Base-by-base conservation (phyloP, 2,113 vertebrate species). In the Ursus arctos region DNA sequence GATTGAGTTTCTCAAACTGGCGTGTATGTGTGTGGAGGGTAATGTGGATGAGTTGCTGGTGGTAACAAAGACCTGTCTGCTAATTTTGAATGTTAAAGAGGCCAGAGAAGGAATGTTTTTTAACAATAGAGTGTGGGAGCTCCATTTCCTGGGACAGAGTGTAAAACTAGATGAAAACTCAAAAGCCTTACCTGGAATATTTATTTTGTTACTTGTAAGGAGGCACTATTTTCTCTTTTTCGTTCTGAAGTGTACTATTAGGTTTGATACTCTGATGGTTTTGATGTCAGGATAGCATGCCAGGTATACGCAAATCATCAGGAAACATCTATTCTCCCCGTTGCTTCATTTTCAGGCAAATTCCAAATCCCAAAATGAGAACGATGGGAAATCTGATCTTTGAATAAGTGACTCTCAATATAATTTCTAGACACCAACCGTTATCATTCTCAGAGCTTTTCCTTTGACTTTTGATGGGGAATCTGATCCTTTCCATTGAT, bases 1-100 rank as follows among this genome's bases (percentile, higher is more conserved):
- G 93, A 95, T 95, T 93, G 95, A 63, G 87, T 97, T 97, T 97
- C 97, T 97, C 53, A n/a, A 53, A 57, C 71, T 93, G 95, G 91
- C 59, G 8, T 88, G 76, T 94, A 61, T 86, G 65, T 67, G 59
- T 57, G 65, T 63, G 83, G 47, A 61, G 36, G 49, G 31, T 24
- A 24, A 40, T 36, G 51, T 88, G 61, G 96, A 80, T 65, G 96
- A 92, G 72, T 91, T 86, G 72, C 86, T 93, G 96, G 26, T 92
- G n/a, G 61, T 92, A 80, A 98, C 82, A 94, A 95, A 95, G 86
- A 55, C 86, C 88, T 77, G 53, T 91, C 81, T 91, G 91, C 96
- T 88, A 65, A 31, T 87, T 94, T 88, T 11, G 19, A 86, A 91
- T 87, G 72, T 87, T 55, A 80, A 95, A 69, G 89, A 96, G 36